phyloP scores from a whole-genome alignment of 2,888 invertebrate species.

The Deroplatys truncata region DNA sequence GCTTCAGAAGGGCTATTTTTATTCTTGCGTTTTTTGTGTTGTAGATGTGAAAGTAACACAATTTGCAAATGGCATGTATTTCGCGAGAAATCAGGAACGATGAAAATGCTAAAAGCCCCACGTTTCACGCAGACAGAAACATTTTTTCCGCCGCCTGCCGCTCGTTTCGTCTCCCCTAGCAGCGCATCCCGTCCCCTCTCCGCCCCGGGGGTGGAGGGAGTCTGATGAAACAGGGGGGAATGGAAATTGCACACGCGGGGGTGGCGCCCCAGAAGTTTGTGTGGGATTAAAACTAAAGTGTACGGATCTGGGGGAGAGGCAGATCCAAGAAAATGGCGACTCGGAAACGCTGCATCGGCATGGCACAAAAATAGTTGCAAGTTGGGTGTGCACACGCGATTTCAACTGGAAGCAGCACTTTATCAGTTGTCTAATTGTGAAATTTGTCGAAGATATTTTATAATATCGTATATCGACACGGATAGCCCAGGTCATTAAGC shows the following conservation, averaged over 20 bases:
- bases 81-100: neutral
- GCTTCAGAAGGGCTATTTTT: neutral
- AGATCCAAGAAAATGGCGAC: slow-evolving; percentile 14
- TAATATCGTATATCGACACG: too few species aligned
- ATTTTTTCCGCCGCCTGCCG: neutral
- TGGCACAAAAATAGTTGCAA: neutral
- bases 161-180: neutral
- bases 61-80: neutral
- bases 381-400: neutral
- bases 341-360: neutral
- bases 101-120: neutral
- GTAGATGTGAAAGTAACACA: neutral
- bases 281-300: slow-evolving; percentile 14
- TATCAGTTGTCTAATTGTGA: neutral
- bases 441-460: too few species aligned
- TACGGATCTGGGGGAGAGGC: neutral
- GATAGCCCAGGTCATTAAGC: too few species aligned
- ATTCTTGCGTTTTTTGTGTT: neutral
- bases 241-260: slow-evolving; percentile 3
- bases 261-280: slow-evolving; percentile 5
- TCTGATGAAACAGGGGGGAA: slow-evolving; percentile 4
- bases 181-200: neutral
- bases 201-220: neutral
- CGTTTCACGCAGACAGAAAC: neutral
- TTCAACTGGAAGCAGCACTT: neutral